phyloP scores from a whole-genome alignment of 2,797 vertebrate genomes.

The Xenentodon cancila region DNA sequence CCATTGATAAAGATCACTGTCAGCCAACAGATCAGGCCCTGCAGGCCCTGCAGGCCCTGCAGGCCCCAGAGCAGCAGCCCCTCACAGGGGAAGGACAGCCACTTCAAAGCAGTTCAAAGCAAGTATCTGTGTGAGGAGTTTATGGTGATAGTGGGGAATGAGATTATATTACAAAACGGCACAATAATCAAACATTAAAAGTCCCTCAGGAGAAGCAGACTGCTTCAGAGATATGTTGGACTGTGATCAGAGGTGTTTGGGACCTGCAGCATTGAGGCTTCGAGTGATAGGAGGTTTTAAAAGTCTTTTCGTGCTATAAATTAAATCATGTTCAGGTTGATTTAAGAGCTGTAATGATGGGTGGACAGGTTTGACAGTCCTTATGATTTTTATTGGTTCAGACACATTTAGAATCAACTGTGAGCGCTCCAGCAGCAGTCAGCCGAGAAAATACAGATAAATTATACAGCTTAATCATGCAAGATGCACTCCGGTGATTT shows the following conservation, averaged over 20 bases:
- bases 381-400: too few relatives aligned
- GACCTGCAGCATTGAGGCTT: constrained; percentile 30
- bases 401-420: too few relatives aligned
- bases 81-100: constrained; percentile 20
- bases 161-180: constrained; percentile 35
- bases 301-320: constrained; percentile 12
- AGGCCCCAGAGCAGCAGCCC: constrained; percentile 36
- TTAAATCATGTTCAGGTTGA: not conserved
- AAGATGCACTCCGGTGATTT: too few relatives aligned
- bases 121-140: constrained; percentile 3
- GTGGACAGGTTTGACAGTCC: too few relatives aligned
- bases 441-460: too few relatives aligned
- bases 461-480: too few relatives aligned
- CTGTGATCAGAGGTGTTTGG: constrained; percentile 54
- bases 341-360: not conserved
- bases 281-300: constrained; percentile 33
- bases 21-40: constrained; percentile 52
- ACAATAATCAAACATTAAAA: constrained; percentile 38
- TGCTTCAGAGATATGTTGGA: constrained; percentile 62
- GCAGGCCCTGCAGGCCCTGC: constrained; percentile 35
- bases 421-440: too few relatives aligned
- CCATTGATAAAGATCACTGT: constrained; percentile 67
- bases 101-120: constrained; percentile 41
- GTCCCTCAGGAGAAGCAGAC: constrained; percentile 47
- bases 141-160: constrained; percentile 23